Base-by-base conservation (phyloP, 1,140 invertebrate species). In the Adelges cooleyi region DNA sequence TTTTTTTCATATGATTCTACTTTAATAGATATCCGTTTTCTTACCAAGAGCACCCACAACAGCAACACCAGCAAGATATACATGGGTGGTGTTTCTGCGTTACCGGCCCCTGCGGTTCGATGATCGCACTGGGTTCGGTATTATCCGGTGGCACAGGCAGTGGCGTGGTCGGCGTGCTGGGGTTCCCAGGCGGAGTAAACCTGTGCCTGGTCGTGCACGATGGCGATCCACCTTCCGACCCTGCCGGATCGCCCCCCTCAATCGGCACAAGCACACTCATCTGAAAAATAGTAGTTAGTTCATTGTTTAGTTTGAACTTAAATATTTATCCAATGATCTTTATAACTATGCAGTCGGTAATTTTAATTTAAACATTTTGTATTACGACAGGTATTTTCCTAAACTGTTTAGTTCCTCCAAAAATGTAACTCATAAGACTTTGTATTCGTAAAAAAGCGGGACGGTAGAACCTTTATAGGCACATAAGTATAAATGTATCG, bases 1-100 rank as follows among this genome's bases (percentile, higher is more conserved):
- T n/a, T n/a, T n/a, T n/a, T n/a, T n/a, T n/a, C n/a, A n/a, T n/a
- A n/a, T n/a, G n/a, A n/a, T n/a, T n/a, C n/a, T n/a, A n/a, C n/a
- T n/a, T n/a, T n/a, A n/a, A n/a, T n/a, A n/a, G n/a, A n/a, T 33
- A 11, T 33, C 11, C 11, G 29, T 11, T 33, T 68, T 73, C 75
- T 75, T 79, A 84, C 83, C 82, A 84, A 75, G 81, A 81, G 77
- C 83, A 85, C 75, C 81, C 84, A 76, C 83, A 85, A 73, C 82
- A 84, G 72, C 83, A 85, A 71, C 82, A 84, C 81, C 83, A 84
- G 69, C 82, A 83, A 65, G 84, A 79, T 70, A 82, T 84, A 73
- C 83, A 84, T 67, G 67, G 71, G 66, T 72, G 69, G 66, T 72
- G 69, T 66, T 69, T 59, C 65, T 72, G 70, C 68, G 72, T 70